phyloP scores from a whole-genome alignment of 2,888 invertebrate species.

The Eledone cirrhosa region DNA sequence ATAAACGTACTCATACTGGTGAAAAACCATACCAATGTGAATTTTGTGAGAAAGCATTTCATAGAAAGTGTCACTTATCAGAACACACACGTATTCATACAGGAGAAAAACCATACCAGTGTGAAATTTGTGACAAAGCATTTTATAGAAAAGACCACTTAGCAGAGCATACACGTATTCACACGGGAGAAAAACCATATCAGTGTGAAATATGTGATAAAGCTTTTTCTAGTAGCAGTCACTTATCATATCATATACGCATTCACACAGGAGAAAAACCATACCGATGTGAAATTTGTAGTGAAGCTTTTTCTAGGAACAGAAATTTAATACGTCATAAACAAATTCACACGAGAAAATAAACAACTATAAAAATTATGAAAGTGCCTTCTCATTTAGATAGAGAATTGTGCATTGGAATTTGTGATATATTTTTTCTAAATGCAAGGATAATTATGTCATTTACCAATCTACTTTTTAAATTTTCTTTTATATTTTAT shows the following conservation, averaged over 20 bases:
- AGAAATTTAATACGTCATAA: not conserved
- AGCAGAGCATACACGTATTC: not conserved
- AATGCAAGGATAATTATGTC: no score
- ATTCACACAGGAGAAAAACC: not conserved
- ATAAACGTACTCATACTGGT: not conserved
- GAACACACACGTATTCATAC: not conserved
- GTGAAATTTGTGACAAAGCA: not conserved
- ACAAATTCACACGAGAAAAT: no score
- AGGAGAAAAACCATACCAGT: not conserved
- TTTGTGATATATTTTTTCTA: not conserved
- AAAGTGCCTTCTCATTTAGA: not conserved
- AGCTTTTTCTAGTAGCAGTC: not conserved
- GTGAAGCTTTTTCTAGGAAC: no score
- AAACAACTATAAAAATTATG: no score
- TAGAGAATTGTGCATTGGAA: no score
- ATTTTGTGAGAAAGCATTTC: not conserved
- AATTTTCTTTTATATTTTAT: no score
- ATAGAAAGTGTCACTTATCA: not conserved
- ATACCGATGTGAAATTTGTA: no score
- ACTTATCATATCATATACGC: not conserved
- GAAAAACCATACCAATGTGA: not conserved
- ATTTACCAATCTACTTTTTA: no score
- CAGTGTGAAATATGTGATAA: slow-evolving; percentile 4
- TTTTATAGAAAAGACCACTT: slow-evolving; percentile 1
- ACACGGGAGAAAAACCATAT: not conserved